Conservation (phyloP, 2,797 vertebrate species). For the Tragopan temminckii region DNA sequence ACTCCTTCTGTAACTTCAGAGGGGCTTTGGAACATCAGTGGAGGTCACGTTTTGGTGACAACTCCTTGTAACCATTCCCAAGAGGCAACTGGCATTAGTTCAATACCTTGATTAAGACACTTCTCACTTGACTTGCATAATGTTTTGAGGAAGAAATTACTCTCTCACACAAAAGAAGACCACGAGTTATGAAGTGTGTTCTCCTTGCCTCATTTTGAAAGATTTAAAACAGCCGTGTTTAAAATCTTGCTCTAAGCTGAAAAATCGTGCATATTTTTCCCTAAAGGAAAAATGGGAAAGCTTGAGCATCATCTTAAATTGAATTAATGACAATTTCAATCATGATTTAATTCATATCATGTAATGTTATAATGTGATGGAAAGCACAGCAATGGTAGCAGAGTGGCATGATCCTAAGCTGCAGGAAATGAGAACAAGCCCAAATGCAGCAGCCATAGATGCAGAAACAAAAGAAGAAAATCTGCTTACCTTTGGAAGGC, state of each 20-base stretch:
- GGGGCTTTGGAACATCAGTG: not conserved
- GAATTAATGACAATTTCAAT: not conserved
- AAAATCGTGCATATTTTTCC: not conserved
- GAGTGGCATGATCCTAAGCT: no score
- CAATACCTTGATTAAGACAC: not conserved
- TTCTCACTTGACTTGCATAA: not conserved
- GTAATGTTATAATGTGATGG: no score
- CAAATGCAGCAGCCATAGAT: no score
- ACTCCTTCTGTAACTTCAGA: not conserved
- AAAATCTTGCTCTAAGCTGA: not conserved
- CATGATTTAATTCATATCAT: rapidly evolving
- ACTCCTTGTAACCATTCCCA: not conserved
- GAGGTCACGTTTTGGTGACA: not conserved
- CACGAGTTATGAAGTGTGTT: not conserved
- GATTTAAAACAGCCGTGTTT: not conserved
- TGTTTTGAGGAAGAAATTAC: not conserved
- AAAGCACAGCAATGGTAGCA: no score
- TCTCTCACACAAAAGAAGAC: not conserved
- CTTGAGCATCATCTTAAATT: not conserved
- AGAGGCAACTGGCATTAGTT: not conserved
- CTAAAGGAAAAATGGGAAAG: not conserved
- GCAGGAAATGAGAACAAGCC: no score
- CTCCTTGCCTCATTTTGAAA: not conserved
- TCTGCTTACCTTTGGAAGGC: no score
- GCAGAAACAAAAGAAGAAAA: no score